A percentile compares a stretch with the other conserved stretches of the same genome.
Evolutionary conservation across 1,140 invertebrate genomes (phyloP).

Genomic region (Apis cerana): DNA sequence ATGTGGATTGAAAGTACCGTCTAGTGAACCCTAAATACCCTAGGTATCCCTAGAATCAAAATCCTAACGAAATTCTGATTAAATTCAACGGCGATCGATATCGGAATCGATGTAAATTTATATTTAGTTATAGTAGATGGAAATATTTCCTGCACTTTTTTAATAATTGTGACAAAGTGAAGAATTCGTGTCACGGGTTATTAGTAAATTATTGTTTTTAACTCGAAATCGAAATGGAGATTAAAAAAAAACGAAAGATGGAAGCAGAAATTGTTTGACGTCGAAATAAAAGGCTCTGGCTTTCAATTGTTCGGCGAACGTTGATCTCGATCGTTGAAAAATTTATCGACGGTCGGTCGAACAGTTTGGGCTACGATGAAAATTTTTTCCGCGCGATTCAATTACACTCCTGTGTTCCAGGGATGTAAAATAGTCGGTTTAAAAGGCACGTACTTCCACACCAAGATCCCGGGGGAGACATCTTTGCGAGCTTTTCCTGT

Average conservation of each 20-base stretch:
- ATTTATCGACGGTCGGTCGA: slow-evolving; percentile 3
- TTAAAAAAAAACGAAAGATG: not conserved
- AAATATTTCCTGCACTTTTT: no score
- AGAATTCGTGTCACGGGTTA: no score
- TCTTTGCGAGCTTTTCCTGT: not conserved
- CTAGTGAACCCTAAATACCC: no score
- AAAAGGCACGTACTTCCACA: not conserved
- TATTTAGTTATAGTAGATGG: no score
- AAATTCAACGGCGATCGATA: no score
- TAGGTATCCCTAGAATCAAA: no score
- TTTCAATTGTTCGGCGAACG: not conserved
- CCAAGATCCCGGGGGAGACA: not conserved
- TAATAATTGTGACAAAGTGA: no score
- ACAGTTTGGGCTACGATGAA: not conserved
- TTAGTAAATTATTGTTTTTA: not conserved
- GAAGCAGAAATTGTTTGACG: not conserved
- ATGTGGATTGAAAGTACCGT: no score
- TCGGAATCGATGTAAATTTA: no score
- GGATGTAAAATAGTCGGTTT: not conserved
- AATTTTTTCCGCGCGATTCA: slow-evolving; percentile 66
- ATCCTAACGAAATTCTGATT: no score
- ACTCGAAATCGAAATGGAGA: not conserved
- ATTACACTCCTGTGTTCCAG: slow-evolving; percentile 59
- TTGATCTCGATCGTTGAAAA: not conserved
- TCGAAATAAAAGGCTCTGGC: not conserved